phyloP scores from a whole-genome alignment of 2,797 vertebrate genomes.

The Etheostoma perlongum region DNA sequence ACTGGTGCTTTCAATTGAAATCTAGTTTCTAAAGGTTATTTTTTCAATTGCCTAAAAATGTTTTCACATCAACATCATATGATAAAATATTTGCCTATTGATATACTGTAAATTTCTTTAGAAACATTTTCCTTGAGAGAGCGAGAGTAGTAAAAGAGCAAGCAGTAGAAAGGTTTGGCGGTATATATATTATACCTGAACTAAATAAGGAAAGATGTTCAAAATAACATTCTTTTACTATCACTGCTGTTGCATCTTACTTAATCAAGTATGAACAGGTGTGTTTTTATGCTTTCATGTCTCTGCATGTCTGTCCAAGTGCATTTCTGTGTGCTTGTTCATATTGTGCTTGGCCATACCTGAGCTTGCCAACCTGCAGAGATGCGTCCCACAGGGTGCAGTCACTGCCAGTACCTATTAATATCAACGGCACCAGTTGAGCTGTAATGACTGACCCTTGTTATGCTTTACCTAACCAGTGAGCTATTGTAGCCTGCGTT shows the following conservation, averaged over 20 bases:
- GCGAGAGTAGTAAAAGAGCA: background rate
- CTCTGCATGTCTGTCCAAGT: constrained; percentile 1
- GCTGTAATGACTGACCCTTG: constrained; percentile 67
- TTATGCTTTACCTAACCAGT: constrained; percentile 38
- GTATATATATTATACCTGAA: background rate
- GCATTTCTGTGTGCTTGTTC: constrained; percentile 10
- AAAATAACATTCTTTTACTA: background rate
- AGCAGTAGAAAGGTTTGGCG: background rate
- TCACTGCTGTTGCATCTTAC: background rate
- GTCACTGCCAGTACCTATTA: constrained; percentile 68
- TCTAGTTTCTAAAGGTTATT: background rate
- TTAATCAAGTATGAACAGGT: background rate
- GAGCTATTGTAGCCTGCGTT: constrained; percentile 11
- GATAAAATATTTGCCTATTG: background rate
- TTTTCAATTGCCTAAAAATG: background rate
- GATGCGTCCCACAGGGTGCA: constrained; percentile 62
- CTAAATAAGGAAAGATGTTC: background rate
- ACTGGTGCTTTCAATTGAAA: background rate
- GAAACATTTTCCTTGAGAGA: background rate
- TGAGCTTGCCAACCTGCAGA: constrained; percentile 67
- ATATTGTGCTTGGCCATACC: constrained; percentile 52
- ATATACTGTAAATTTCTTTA: background rate
- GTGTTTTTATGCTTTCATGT: background rate
- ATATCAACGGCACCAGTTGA: constrained; percentile 65
- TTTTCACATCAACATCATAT: background rate